A percentile compares a stretch with the other conserved stretches of the same genome.
These are phyloP conservation scores for Agrilus planipennis DNA, from an alignment of 1,140 invertebrate species.

Conservation along the genomic window DNA sequence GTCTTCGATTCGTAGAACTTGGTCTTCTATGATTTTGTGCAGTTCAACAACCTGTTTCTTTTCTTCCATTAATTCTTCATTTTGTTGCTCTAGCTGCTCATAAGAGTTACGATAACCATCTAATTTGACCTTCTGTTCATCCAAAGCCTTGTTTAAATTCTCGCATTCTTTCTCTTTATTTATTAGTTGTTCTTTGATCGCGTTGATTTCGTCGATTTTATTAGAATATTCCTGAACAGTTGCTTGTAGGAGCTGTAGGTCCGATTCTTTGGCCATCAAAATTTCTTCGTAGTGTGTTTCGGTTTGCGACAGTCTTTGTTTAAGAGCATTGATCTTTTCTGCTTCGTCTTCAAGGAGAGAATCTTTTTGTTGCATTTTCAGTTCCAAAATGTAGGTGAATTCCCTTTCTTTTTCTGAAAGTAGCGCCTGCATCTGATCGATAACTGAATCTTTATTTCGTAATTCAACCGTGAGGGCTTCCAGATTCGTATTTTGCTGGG, in stretches of 20 bases:
- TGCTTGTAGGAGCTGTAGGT: conserved; percentile 14
- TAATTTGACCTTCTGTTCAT: too few relatives aligned
- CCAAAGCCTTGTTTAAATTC: too few relatives aligned
- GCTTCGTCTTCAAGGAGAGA: conserved; percentile 7
- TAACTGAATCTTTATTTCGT: conserved; percentile 10
- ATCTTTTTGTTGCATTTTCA: conserved; percentile 4
- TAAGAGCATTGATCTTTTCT: conserved; percentile 5
- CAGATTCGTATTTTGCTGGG: too few relatives aligned
- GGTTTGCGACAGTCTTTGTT: conserved; percentile 11
- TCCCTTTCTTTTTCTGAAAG: conserved; percentile 17
- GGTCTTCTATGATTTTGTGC: conserved; percentile 46
- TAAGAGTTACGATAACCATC: too few relatives aligned
- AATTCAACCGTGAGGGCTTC: too few relatives aligned
- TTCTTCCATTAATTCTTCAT: conserved; percentile 41
- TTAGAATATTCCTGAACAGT: too few relatives aligned
- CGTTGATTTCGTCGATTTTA: too few relatives aligned
- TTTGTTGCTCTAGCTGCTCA: conserved; percentile 43
- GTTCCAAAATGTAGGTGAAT: conserved; percentile 10
- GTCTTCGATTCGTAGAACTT: conserved; percentile 54
- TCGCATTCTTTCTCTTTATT: too few relatives aligned
- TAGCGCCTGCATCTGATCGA: conserved; percentile 10
- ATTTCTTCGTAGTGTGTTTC: conserved; percentile 23
- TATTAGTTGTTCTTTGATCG: too few relatives aligned
- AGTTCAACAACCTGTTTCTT: conserved; percentile 37
- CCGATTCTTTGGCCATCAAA: conserved; percentile 15